A percentile compares a stretch with the other conserved stretches of the same genome.
Conservation (phyloP, 2,113 vertebrate species). For the Petaurus breviceps region DNA sequence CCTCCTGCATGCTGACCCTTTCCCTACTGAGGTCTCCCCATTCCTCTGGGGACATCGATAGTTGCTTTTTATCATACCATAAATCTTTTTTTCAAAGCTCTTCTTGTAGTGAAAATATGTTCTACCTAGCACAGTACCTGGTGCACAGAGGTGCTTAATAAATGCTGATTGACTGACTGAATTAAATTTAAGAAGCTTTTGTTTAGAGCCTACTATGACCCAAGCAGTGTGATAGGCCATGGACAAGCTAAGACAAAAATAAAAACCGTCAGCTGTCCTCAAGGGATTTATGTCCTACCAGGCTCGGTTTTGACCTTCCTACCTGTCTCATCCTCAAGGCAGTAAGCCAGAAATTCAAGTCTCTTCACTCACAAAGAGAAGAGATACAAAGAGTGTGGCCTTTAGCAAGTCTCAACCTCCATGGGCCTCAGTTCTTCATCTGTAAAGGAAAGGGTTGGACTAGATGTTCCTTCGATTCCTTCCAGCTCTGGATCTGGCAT, state of each 20-base stretch:
- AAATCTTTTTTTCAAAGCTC: not conserved
- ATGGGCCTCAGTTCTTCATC: not conserved
- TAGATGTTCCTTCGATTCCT: not conserved
- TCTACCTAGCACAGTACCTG: not conserved
- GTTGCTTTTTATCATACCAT: no score
- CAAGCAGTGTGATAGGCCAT: not conserved
- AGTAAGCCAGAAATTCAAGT: not conserved
- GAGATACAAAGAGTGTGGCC: no score
- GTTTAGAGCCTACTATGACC: not conserved
- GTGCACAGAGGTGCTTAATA: not conserved
- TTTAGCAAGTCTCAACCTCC: not conserved
- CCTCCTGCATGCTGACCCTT: not conserved
- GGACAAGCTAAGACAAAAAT: not conserved
- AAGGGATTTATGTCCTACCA: not conserved
- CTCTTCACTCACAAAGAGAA: not conserved
- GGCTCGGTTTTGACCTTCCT: not conserved
- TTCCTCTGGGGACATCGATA: not conserved
- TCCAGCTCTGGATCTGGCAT: not conserved
- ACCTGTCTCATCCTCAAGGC: not conserved
- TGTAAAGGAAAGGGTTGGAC: not conserved
- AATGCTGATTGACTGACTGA: not conserved
- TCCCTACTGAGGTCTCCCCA: not conserved
- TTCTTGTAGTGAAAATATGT: not conserved
- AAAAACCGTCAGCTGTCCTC: not conserved
- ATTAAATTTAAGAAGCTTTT: not conserved